These are phyloP conservation scores for Phytoseiulus persimilis DNA, from an alignment of 2,888 invertebrate genomes.

Conservation along the genomic window DNA sequence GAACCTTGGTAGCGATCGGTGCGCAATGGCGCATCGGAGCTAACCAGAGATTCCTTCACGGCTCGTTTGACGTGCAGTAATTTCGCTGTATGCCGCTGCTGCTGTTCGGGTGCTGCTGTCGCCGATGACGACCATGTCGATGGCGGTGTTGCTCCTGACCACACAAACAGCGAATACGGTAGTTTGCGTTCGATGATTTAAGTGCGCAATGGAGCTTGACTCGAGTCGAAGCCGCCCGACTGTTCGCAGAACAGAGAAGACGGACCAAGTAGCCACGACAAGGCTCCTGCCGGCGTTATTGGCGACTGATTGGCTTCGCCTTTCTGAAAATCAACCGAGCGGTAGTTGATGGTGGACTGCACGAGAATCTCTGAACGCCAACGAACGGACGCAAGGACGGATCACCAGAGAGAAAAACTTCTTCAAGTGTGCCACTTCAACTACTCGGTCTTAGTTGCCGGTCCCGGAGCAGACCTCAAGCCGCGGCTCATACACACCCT, in stretches of 20 bases:
- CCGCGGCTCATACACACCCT: neutral
- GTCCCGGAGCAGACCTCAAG: neutral
- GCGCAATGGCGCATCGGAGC: neutral
- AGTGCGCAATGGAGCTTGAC: neutral
- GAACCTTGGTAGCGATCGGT: neutral
- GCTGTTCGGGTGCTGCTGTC: neutral
- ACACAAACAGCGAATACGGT: neutral
- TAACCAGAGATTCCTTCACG: neutral
- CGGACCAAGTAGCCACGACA: neutral
- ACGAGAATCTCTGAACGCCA: neutral
- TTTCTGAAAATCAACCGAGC: neutral
- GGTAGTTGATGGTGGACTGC: neutral
- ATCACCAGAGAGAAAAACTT: neutral
- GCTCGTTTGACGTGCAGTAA: neutral
- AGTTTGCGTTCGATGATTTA: neutral
- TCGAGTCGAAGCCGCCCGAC: neutral
- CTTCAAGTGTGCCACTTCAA: neutral
- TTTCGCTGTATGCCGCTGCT: neutral
- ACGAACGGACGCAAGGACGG: neutral
- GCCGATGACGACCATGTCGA: neutral
- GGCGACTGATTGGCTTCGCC: neutral
- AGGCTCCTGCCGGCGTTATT: neutral
- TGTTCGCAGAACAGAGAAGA: neutral
- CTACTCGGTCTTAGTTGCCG: neutral
- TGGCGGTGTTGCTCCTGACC: neutral